phyloP scores from a whole-genome alignment of 2,888 invertebrate species.

The Anoncus sp. region DNA sequence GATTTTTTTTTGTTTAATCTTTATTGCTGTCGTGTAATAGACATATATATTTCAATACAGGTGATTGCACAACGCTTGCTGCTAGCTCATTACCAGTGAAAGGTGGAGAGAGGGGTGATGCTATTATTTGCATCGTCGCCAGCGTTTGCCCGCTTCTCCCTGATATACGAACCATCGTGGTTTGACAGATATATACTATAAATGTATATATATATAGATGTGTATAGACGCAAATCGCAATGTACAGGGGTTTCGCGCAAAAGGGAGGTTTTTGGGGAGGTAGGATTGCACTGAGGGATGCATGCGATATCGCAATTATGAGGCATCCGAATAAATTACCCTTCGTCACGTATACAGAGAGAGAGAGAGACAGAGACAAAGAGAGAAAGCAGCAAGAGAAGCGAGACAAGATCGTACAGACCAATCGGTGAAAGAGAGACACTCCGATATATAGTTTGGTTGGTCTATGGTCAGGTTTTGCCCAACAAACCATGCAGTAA shows the following conservation, averaged over 20 bases:
- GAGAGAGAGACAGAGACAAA: conserved; percentile 11
- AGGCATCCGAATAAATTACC: conserved; percentile 79
- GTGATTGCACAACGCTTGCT: conserved; percentile 1
- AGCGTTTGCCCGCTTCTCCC: conserved; percentile 13
- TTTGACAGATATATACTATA: conserved; percentile 25
- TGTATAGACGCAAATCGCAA: neutral
- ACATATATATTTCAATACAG: neutral
- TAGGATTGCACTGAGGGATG: conserved; percentile 60
- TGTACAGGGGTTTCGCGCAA: conserved; percentile 17
- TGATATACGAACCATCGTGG: conserved; percentile 9
- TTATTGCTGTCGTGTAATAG: neutral
- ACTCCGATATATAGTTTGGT: conserved; percentile 30
- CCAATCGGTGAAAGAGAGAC: conserved; percentile 17
- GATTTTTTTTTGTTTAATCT: neutral
- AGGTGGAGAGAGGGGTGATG: neutral
- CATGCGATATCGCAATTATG: conserved; percentile 79
- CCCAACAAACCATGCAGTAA: conserved; percentile 36
- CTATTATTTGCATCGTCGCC: conserved; percentile 39
- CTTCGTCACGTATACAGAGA: conserved; percentile 68
- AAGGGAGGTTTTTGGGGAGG: conserved; percentile 1
- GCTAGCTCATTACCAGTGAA: conserved; percentile 34
- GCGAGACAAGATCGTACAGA: conserved; percentile 12
- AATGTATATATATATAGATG: conserved; percentile 3
- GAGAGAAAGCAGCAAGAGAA: neutral
- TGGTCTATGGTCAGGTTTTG: conserved; percentile 28